These are phyloP conservation scores for Porites cylindrica DNA, from an alignment of 92 coral and sea anemone genomes.

Conservation along the genomic window DNA sequence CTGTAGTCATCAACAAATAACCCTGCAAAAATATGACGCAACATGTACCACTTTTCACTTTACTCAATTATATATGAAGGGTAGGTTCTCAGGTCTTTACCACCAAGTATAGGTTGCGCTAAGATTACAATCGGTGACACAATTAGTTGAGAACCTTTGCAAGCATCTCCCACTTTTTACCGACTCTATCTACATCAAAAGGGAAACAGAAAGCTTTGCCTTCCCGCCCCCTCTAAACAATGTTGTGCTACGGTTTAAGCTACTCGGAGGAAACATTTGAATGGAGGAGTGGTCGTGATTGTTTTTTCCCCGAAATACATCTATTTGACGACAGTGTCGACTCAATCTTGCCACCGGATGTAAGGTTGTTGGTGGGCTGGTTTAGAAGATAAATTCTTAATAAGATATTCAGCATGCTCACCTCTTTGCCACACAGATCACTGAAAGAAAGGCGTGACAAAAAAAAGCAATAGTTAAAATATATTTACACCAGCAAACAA, in stretches of 20 bases:
- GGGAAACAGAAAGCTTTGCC: too few species aligned
- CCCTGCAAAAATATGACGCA: conserved; percentile 63
- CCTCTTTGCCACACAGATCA: conserved; percentile 78
- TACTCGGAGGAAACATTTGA: background rate
- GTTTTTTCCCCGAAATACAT: too few species aligned
- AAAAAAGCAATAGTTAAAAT: background rate
- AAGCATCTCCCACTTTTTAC: too few species aligned
- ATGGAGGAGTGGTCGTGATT: background rate
- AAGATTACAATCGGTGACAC: too few species aligned
- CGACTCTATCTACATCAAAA: background rate
- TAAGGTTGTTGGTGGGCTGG: too few species aligned
- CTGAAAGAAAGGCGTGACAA: conserved; percentile 42
- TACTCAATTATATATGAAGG: background rate
- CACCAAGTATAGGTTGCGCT: too few species aligned
- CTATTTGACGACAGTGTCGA: too few species aligned
- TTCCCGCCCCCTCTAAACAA: too few species aligned
- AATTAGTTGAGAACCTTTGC: too few species aligned
- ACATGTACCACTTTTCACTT: background rate
- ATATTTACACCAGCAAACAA: background rate
- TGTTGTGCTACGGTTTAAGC: too few species aligned
- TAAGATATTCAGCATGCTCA: background rate
- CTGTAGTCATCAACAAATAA: conserved; percentile 78
- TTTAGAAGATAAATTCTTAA: background rate
- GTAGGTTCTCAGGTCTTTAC: background rate
- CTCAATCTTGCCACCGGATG: too few species aligned